These are phyloP conservation scores for Ophion obscuratus DNA, from an alignment of 2,888 invertebrate genomes.

Conservation along the genomic window DNA sequence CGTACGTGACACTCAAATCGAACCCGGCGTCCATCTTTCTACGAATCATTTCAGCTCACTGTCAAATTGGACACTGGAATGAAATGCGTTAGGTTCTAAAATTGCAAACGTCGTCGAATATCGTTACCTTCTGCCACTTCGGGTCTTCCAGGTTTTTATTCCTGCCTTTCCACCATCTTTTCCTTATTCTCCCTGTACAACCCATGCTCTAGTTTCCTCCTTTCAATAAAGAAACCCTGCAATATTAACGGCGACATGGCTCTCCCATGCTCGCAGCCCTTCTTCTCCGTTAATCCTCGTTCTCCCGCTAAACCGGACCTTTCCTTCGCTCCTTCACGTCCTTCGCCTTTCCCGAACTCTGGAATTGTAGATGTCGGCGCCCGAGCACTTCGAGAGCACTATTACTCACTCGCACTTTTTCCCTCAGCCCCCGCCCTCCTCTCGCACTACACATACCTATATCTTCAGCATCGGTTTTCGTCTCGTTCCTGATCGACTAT, in stretches of 20 bases:
- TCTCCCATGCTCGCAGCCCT: conserved; percentile 8
- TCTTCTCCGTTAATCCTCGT: conserved; percentile 14
- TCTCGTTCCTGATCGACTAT: conserved; percentile 59
- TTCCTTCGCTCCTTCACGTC: background rate
- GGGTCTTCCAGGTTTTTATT: too few species aligned
- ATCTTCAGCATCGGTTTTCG: conserved; percentile 34
- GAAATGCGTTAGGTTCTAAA: too few species aligned
- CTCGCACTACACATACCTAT: background rate
- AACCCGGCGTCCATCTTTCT: too few species aligned
- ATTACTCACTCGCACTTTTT: conserved; percentile 15
- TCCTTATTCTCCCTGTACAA: background rate
- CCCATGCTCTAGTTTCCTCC: background rate
- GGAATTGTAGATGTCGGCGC: conserved; percentile 28
- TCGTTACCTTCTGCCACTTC: background rate
- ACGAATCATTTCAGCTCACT: too few species aligned
- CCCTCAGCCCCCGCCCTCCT: background rate
- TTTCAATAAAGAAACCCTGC: conserved; percentile 31
- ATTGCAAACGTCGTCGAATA: too few species aligned
- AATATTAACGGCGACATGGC: conserved; percentile 10
- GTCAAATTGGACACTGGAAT: too few species aligned
- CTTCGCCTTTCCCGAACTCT: conserved; percentile 9
- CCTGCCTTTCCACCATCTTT: too few species aligned
- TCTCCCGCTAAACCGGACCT: too few species aligned
- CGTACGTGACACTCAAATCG: too few species aligned
- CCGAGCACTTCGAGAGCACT: conserved; percentile 11